A percentile compares a stretch with the other conserved stretches of the same genome.
Conservation (phyloP, 2,888 invertebrate species). For the Andrena haemorrhoa region DNA sequence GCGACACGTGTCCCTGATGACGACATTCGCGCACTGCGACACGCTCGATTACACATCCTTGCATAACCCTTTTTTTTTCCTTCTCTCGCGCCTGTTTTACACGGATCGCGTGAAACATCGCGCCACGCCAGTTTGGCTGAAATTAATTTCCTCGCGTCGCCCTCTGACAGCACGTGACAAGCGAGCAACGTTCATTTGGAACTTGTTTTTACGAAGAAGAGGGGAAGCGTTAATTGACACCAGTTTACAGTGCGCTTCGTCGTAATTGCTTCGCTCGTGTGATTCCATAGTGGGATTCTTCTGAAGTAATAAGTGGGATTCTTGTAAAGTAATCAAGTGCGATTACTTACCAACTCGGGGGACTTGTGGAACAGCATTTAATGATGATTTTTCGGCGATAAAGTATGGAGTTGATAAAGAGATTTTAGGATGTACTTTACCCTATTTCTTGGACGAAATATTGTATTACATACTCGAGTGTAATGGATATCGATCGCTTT, state of each 20-base stretch:
- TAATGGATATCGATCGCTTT: too few species aligned
- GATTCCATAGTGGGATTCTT: background rate
- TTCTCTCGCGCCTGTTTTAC: slow-evolving; percentile 5
- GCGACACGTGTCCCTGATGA: background rate
- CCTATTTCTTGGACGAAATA: too few species aligned
- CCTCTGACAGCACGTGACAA: slow-evolving; percentile 15
- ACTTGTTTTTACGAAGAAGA: background rate
- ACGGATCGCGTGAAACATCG: slow-evolving; percentile 21
- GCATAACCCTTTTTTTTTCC: background rate
- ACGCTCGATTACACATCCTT: background rate
- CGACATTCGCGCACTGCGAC: slow-evolving; percentile 10
- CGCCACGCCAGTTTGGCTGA: background rate
- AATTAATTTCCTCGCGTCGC: slow-evolving; percentile 20
- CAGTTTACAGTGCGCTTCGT: background rate
- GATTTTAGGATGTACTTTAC: too few species aligned
- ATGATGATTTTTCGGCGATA: too few species aligned
- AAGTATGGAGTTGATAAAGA: too few species aligned
- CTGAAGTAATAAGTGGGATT: background rate
- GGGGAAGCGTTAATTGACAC: background rate
- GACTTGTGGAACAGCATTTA: too few species aligned
- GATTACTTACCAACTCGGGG: too few species aligned
- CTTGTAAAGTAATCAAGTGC: background rate
- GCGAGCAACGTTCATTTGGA: slow-evolving; percentile 8
- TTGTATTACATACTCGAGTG: too few species aligned
- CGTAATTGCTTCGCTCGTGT: background rate